A percentile compares a stretch with the other conserved stretches of the same genome.
Evolutionary conservation across 1,140 invertebrate genomes (phyloP).

Genomic region (Mya arenaria): DNA sequence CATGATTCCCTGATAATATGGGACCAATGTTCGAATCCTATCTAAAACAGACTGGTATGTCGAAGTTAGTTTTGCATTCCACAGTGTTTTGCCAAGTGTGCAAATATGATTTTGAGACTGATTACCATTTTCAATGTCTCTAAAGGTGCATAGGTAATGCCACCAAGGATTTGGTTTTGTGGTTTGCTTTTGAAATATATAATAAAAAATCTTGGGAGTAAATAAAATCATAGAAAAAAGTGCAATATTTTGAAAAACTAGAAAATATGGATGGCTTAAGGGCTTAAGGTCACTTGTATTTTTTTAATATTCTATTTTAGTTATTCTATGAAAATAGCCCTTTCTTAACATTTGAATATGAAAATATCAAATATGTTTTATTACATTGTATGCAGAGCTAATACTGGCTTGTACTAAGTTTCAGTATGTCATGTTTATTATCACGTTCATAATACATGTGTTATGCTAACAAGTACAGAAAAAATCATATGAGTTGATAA

Average conservation of each 20-base stretch:
- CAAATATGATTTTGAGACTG: constrained; percentile 20
- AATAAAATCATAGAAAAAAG: neutral
- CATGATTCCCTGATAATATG: neutral
- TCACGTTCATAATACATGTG: too few species aligned
- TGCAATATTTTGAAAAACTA: neutral
- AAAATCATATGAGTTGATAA: too few species aligned
- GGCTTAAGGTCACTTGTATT: too few species aligned
- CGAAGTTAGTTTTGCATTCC: constrained; percentile 45
- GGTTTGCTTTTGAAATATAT: neutral
- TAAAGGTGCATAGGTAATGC: neutral
- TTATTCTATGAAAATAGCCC: too few species aligned
- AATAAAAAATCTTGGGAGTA: neutral
- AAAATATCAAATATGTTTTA: too few species aligned
- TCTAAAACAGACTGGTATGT: neutral
- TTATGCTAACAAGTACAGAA: too few species aligned
- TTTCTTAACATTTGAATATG: too few species aligned
- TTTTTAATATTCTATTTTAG: too few species aligned
- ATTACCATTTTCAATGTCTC: constrained; percentile 15
- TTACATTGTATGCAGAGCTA: too few species aligned
- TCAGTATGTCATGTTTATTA: too few species aligned
- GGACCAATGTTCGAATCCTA: neutral
- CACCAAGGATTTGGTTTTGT: neutral
- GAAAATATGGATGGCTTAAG: neutral
- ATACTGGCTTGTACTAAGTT: too few species aligned
- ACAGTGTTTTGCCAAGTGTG: neutral